Evolutionary conservation across 1,140 invertebrate species (phyloP), one percentile per base, ranked within the genome.

Genomic region (Orius laevigatus): DNA sequence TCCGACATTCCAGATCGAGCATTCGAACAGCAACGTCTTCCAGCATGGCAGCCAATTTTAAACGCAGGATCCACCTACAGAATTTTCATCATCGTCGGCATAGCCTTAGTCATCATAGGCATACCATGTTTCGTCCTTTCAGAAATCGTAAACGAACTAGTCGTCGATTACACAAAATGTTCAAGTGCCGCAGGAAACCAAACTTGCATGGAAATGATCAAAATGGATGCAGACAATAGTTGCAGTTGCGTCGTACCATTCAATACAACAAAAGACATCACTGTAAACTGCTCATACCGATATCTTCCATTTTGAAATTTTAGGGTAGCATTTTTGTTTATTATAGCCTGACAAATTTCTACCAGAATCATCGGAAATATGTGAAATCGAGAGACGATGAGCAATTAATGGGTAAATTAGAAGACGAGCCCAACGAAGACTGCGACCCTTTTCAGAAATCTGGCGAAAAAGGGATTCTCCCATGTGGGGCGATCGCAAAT

Each of bases 31-130:
- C 95, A 99, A 66, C 78, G 87, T 55, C 67, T 99, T 57, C 91
- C 92, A 62, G 92, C 93, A 55, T 98, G 95, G 95, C 94, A 98
- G 62, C 95, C 95, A 3, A 96, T 98, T 53, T 68, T 98, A n/a
- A 98, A 93, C 42, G 93, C 94, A 46, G 85, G 88, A 31, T 97
- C 92, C 18, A 94, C 98, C 8, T 66, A 98, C 51, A 93, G 94
- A 5, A 88, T 89, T 8, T 95, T 98, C 63, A 94, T 98, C 65
- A 79, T 92, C 3, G 92, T 98, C 61, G 94, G 95, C 12, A 80
- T 97, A 36, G 81, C 91, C 9, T 98, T 98, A 62, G 92, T 98
- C 55, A 92, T 94, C 10, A 81, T 98, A 55, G 95, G 95, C 40
- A 81, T 95, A 57, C 82, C 82, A 18, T 66, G 98, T 15, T 72